A percentile compares a stretch with the other conserved stretches of the same genome.
phyloP scores from a whole-genome alignment of 2,113 vertebrate species.

The Hippopotamus amphibius region DNA sequence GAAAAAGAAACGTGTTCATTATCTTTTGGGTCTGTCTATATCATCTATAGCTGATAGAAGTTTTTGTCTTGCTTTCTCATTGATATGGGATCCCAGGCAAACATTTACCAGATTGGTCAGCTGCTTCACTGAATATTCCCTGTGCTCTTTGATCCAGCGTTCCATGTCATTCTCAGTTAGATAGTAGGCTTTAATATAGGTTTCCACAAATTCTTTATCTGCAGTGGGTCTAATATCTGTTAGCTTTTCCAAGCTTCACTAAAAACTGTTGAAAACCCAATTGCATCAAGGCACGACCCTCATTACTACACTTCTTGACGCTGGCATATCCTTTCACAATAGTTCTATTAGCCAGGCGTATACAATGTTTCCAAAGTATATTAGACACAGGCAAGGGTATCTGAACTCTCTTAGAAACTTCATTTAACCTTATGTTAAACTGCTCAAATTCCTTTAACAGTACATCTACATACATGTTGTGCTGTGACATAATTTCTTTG shows the following conservation, averaged over 20 bases:
- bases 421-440: constrained; percentile 93
- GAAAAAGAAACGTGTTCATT: constrained; percentile 78
- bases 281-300: constrained; percentile 99
- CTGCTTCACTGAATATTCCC: constrained; percentile 99
- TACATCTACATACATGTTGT: constrained; percentile 98
- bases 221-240: constrained; percentile 98
- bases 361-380: constrained; percentile 99
- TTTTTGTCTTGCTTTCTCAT: constrained; percentile 98
- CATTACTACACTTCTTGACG: constrained; percentile 99
- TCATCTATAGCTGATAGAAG: constrained; percentile 97
- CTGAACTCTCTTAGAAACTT: constrained; percentile 95
- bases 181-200: constrained; percentile 99
- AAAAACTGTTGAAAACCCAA: constrained; percentile 99
- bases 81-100: constrained; percentile 98
- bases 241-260: constrained; percentile 98
- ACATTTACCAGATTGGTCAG: constrained; percentile 97
- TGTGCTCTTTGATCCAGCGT: constrained; percentile 98
- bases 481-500: constrained; percentile 99
- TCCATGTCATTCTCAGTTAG: constrained; percentile 99
- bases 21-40: constrained; percentile 97
- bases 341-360: constrained; percentile 97
- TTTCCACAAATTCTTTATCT: constrained; percentile 99
- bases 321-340: constrained; percentile 98
- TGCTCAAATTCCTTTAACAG: constrained; percentile 98
- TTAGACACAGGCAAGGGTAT: constrained; percentile 98